Evolutionary conservation across 2,113 vertebrate genomes (phyloP).

Genomic region (Phaethornis superciliosus): DNA sequence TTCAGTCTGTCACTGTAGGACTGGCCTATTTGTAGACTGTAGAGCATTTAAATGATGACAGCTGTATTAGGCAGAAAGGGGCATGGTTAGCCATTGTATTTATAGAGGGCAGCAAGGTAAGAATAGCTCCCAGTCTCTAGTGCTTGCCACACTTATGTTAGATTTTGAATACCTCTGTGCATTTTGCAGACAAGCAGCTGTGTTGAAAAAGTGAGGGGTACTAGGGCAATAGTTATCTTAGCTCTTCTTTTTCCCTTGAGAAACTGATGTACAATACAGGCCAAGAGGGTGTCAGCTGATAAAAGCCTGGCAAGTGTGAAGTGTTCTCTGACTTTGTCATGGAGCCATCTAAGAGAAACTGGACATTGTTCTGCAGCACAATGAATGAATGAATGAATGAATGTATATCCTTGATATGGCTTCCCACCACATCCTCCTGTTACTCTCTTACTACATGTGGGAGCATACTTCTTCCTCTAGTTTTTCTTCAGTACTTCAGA

Average conservation of each 20-base stretch:
- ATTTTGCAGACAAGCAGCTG: not conserved
- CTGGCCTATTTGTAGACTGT: not conserved
- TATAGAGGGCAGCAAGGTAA: not conserved
- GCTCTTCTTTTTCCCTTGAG: conserved; percentile 45
- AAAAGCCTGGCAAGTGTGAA: conserved; percentile 25
- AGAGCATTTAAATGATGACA: conserved; percentile 26
- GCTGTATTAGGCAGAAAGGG: not conserved
- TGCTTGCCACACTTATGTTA: not conserved
- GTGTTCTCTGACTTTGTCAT: not conserved
- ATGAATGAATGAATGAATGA: not conserved
- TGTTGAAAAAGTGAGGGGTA: not conserved
- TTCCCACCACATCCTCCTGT: not conserved
- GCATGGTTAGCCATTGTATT: not conserved
- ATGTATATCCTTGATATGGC: not conserved
- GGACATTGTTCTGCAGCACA: not conserved
- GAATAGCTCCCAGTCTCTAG: not conserved
- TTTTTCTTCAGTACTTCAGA: not conserved
- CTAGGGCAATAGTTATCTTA: not conserved
- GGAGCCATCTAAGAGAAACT: not conserved
- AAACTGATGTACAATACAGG: not conserved
- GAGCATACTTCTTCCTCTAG: not conserved
- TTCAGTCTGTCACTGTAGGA: not conserved
- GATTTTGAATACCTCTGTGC: not conserved
- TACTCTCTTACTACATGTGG: not conserved
- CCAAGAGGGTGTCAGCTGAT: conserved; percentile 42